phyloP scores from a whole-genome alignment of 2,113 vertebrate species.

The Hylia prasina region DNA sequence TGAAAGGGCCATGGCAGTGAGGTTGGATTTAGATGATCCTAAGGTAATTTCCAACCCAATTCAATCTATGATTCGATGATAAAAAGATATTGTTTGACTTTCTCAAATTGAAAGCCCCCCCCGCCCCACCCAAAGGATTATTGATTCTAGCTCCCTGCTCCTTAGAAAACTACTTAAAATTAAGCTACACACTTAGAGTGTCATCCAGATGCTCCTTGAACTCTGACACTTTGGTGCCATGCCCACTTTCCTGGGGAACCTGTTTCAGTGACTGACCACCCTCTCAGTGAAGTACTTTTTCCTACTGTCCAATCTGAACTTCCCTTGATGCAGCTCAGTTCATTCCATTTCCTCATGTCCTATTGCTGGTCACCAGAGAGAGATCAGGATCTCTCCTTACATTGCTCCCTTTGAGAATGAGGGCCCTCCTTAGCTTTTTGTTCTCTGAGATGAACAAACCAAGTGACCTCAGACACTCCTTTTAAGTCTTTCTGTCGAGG shows the following conservation, averaged over 20 bases:
- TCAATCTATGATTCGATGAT: background rate
- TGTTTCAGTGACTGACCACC: background rate
- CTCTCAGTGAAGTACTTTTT: background rate
- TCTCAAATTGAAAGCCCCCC: background rate
- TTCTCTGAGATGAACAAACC: background rate
- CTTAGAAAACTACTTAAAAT: background rate
- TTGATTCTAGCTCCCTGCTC: background rate
- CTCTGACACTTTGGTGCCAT: background rate
- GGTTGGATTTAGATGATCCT: background rate
- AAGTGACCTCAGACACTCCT: background rate
- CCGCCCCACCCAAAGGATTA: background rate
- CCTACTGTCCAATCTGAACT: background rate
- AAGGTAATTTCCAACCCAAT: background rate
- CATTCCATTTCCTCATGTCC: background rate
- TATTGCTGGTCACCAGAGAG: background rate
- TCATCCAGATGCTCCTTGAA: background rate
- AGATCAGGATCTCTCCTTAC: background rate
- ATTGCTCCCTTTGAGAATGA: background rate
- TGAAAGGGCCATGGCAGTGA: background rate
- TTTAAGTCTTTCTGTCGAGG: fast-evolving
- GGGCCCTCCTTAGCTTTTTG: background rate
- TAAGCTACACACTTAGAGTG: background rate
- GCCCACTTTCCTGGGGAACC: background rate
- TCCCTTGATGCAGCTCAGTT: background rate
- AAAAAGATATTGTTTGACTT: background rate